Percentiles rank a stretch among this genome's conserved stretches.
These are phyloP conservation scores for Bovichtus variegatus DNA, from an alignment of 2,797 vertebrate species.

Conservation along the genomic window DNA sequence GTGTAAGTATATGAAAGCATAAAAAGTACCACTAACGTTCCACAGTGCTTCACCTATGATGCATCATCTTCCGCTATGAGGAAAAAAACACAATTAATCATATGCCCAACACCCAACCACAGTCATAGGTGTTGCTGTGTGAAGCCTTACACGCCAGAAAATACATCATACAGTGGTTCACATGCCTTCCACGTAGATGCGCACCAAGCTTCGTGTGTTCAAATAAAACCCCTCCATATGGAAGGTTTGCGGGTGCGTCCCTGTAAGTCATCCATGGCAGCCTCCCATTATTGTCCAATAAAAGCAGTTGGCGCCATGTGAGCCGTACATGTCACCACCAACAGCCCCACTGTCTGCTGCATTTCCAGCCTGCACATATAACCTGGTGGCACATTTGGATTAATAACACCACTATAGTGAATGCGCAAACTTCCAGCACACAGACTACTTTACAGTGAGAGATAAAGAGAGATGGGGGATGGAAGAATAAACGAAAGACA, in stretches of 20 bases:
- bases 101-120: constrained; percentile 27
- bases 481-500: constrained; percentile 17
- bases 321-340: constrained; percentile 59
- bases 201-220: constrained; percentile 8
- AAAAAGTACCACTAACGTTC: constrained; percentile 6
- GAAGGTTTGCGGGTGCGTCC: constrained; percentile 60
- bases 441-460: neutral
- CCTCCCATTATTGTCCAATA: constrained; percentile 78
- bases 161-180: constrained; percentile 42
- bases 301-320: constrained; percentile 73
- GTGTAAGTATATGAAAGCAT: neutral
- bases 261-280: constrained; percentile 74
- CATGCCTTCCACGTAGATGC: constrained; percentile 22
- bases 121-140: constrained; percentile 33
- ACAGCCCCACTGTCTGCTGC: constrained; percentile 60
- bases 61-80: constrained; percentile 29
- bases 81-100: constrained; percentile 52
- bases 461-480: constrained; percentile 2
- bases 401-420: constrained; percentile 13
- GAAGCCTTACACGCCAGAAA: constrained; percentile 28
- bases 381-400: constrained; percentile 15
- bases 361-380: constrained; percentile 33
- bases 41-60: constrained; percentile 28
- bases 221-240: constrained; percentile 57
- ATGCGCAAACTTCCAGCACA: neutral